Evolutionary conservation across 2,797 vertebrate genomes (phyloP).

Genomic region (Haliaeetus vocifer): DNA sequence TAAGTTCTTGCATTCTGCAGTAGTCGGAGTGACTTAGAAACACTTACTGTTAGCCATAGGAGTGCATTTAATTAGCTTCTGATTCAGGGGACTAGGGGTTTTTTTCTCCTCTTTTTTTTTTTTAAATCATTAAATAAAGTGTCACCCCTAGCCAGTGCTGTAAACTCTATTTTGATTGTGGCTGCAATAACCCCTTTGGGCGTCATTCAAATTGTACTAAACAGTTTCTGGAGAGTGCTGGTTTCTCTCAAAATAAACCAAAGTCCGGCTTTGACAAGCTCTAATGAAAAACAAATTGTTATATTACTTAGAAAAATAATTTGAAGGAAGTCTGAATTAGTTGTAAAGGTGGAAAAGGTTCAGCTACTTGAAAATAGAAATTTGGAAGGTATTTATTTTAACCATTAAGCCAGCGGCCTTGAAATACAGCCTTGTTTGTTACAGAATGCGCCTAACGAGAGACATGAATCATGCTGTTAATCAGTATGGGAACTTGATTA

Average conservation of each 20-base stretch:
- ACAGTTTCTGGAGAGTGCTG: slow-evolving; percentile 41
- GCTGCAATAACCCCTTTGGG: slow-evolving; percentile 67
- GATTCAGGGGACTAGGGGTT: background rate
- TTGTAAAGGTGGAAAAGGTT: slow-evolving; percentile 65
- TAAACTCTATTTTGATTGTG: slow-evolving; percentile 70
- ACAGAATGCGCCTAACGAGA: slow-evolving; percentile 31
- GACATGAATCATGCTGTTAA: slow-evolving; percentile 65
- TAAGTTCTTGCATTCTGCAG: slow-evolving; percentile 46
- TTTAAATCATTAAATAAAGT: slow-evolving; percentile 63
- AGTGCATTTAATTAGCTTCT: slow-evolving; percentile 67
- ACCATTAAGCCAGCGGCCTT: slow-evolving; percentile 38
- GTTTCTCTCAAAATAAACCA: slow-evolving; percentile 68
- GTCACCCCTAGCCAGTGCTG: slow-evolving; percentile 62
- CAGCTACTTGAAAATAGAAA: slow-evolving; percentile 55
- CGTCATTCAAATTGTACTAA: slow-evolving; percentile 41
- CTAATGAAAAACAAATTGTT: slow-evolving; percentile 76
- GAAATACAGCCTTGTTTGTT: slow-evolving; percentile 56
- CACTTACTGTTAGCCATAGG: slow-evolving; percentile 44
- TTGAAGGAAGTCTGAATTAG: slow-evolving; percentile 70
- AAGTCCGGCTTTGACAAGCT: slow-evolving; percentile 60
- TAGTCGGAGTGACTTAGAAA: slow-evolving; percentile 35
- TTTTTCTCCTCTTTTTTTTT: background rate
- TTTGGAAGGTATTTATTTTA: slow-evolving; percentile 57
- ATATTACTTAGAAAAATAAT: slow-evolving; percentile 74
- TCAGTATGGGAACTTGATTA: slow-evolving; percentile 43